phyloP scores from a whole-genome alignment of 2,888 invertebrate species.

The Eupithecia vulgata region DNA sequence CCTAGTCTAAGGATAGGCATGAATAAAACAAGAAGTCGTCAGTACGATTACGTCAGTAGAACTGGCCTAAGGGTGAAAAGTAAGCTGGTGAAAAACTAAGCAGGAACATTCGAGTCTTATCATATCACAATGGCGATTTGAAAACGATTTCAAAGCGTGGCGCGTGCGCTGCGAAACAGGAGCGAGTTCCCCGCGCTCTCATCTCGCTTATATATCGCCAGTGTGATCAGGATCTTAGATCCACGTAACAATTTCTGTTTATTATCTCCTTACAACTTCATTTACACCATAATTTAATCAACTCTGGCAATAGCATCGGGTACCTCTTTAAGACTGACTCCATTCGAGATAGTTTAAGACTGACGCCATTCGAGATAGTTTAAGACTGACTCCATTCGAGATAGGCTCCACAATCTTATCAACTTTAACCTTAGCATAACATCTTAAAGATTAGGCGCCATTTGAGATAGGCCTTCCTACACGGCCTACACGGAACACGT shows the following conservation, averaged over 20 bases:
- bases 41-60: too few species aligned
- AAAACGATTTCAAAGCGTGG: too few species aligned
- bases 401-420: neutral
- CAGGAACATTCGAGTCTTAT: too few species aligned
- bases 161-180: too few species aligned
- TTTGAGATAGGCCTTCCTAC: conserved; percentile 22
- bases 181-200: too few species aligned
- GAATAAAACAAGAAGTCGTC: too few species aligned
- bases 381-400: neutral
- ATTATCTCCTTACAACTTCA: neutral
- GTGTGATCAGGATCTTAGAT: too few species aligned
- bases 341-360: neutral
- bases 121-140: too few species aligned
- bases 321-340: neutral
- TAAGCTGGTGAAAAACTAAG: neutral
- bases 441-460: conserved; percentile 10
- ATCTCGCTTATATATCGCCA: too few species aligned
- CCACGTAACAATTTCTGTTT: neutral
- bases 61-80: too few species aligned
- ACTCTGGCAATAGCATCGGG: neutral
- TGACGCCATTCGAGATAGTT: neutral
- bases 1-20: too few species aligned
- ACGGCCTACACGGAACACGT: too few species aligned
- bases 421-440: neutral
- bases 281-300: conserved; percentile 5